Evolutionary conservation across 2,888 invertebrate genomes (phyloP).

Genomic region (Oligia fasciuncula): DNA sequence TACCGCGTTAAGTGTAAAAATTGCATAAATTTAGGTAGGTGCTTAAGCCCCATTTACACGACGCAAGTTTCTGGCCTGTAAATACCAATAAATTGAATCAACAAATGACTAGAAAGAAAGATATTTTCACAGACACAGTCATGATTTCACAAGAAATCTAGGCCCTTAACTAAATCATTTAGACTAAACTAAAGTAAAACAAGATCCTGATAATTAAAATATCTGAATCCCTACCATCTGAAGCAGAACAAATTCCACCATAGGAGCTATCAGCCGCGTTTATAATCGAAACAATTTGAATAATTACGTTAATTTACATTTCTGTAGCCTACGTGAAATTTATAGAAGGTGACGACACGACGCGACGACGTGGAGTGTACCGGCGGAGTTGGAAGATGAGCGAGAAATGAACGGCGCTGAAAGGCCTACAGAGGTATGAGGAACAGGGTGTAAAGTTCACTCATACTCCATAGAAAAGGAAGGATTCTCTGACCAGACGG

Average conservation of each 20-base stretch:
- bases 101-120: neutral
- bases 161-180: neutral
- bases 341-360: slow-evolving; percentile 63
- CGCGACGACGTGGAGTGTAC: slow-evolving; percentile 45
- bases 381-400: neutral
- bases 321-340: slow-evolving; percentile 69
- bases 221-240: slow-evolving; percentile 7
- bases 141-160: neutral
- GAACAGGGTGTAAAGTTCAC: too few species aligned
- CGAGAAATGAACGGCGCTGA: neutral
- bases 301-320: slow-evolving; percentile 76
- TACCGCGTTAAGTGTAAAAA: neutral
- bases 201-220: slow-evolving; percentile 5
- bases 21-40: neutral
- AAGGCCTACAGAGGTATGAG: too few species aligned
- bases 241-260: slow-evolving; percentile 51
- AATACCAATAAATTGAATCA: neutral
- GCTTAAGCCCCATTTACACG: neutral
- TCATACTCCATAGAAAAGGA: too few species aligned
- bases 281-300: slow-evolving; percentile 76
- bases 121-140: neutral
- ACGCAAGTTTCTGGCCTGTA: neutral
- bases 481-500: too few species aligned
- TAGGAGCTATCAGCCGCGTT: slow-evolving; percentile 41
- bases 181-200: neutral